phyloP scores from a whole-genome alignment of 2,797 vertebrate species.

The Muraenolepis orangiensis region DNA sequence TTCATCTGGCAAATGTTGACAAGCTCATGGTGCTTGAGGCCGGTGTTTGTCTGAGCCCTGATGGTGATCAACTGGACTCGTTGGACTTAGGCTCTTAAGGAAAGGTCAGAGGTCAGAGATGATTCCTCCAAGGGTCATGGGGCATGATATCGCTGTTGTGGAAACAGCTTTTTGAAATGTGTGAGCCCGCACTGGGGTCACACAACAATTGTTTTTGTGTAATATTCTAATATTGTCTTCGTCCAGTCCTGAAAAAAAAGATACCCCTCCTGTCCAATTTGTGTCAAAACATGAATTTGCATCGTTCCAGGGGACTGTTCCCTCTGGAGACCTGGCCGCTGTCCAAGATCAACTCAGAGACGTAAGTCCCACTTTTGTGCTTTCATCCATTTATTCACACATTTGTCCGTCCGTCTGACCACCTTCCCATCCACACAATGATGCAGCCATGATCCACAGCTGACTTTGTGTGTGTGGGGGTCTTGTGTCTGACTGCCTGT shows the following conservation, averaged over 20 bases:
- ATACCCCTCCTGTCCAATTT: background rate
- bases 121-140: background rate
- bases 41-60: too few species aligned
- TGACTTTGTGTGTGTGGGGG: background rate
- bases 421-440: background rate
- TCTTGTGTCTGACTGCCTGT: background rate
- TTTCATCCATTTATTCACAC: background rate
- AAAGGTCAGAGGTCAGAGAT: background rate
- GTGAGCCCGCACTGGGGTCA: background rate
- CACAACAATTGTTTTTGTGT: too few species aligned
- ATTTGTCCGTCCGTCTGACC: background rate
- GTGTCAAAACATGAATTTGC: too few species aligned
- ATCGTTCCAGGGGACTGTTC: too few species aligned
- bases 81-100: background rate
- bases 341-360: slow-evolving; percentile 86
- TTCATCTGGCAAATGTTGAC: slow-evolving; percentile 54
- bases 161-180: background rate
- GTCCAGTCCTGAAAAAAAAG: background rate
- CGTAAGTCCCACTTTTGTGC: slow-evolving; percentile 72
- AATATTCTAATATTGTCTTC: background rate
- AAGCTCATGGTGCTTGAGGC: slow-evolving; percentile 38
- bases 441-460: background rate
- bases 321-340: slow-evolving; percentile 61
- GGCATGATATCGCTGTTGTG: background rate
- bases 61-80: background rate